Conservation (phyloP, 2,888 invertebrate species). For the Palloptera scutellata region DNA sequence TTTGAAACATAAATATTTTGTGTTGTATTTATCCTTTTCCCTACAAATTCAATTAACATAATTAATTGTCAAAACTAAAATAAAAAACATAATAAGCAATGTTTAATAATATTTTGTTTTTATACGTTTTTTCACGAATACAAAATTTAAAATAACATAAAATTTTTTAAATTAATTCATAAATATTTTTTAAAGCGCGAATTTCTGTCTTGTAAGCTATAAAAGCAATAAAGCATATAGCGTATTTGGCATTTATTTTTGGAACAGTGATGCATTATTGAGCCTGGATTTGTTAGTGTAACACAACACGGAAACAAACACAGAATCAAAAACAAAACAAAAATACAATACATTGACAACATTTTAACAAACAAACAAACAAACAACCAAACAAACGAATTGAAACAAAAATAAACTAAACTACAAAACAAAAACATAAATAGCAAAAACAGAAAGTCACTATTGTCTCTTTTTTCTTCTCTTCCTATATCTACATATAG, state of each 20-base stretch:
- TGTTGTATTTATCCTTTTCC: too few relatives aligned
- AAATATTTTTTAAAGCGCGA: neutral
- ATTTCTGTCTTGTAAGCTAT: constrained; percentile 8
- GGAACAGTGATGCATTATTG: constrained; percentile 47
- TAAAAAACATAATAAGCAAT: too few relatives aligned
- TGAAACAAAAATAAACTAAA: constrained; percentile 38
- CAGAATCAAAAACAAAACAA: constrained; percentile 44
- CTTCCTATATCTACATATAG: constrained; percentile 64
- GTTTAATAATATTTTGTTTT: too few relatives aligned
- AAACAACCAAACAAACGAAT: constrained; percentile 34
- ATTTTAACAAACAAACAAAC: constrained; percentile 26
- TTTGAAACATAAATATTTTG: too few relatives aligned
- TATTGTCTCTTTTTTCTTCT: constrained; percentile 67
- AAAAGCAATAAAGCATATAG: constrained; percentile 9
- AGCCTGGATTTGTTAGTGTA: constrained; percentile 63
- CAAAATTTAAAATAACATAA: too few relatives aligned
- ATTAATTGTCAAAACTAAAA: too few relatives aligned
- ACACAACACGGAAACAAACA: constrained; percentile 49
- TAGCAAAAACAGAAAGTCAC: constrained; percentile 63
- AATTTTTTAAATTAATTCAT: neutral
- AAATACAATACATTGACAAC: neutral
- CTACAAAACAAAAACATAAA: constrained; percentile 34
- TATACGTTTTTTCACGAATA: too few relatives aligned
- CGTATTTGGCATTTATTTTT: too few relatives aligned
- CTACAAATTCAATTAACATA: too few relatives aligned